Percentiles rank a stretch among this genome's conserved stretches.
phyloP scores from a whole-genome alignment of 2,797 vertebrate species.

The Enteromius afrohamiltoni region DNA sequence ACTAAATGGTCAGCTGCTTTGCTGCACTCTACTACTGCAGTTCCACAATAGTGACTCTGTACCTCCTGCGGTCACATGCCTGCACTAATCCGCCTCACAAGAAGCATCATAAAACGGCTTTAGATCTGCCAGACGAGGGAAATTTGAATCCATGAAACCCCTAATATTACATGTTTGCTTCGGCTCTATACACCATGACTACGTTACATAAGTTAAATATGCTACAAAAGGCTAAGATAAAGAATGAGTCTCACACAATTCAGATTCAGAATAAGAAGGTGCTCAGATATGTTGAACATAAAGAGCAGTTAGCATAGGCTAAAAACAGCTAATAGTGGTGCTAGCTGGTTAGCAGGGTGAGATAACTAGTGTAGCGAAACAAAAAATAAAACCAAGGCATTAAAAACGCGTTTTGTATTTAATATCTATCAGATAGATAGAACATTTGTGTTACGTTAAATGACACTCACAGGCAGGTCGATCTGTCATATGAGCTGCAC shows the following conservation, averaged over 20 bases:
- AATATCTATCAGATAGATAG: not conserved
- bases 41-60: slow-evolving; percentile 52
- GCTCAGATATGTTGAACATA: not conserved
- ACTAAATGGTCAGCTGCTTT: slow-evolving; percentile 46
- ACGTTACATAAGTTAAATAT: too few relatives aligned
- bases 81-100: slow-evolving; percentile 61
- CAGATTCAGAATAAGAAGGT: not conserved
- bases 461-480: slow-evolving; percentile 71
- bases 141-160: slow-evolving; percentile 5
- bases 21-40: slow-evolving; percentile 8
- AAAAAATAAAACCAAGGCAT: not conserved
- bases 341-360: slow-evolving; percentile 8
- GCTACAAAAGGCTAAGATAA: not conserved
- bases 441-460: not conserved
- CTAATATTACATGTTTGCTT: not conserved
- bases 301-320: slow-evolving; percentile 27
- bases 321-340: slow-evolving; percentile 16
- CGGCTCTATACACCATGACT: not conserved
- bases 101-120: slow-evolving; percentile 32
- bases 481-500: slow-evolving; percentile 67
- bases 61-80: slow-evolving; percentile 71
- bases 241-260: not conserved
- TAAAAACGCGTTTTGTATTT: not conserved
- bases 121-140: slow-evolving; percentile 38
- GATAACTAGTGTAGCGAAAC: not conserved